Conservation (phyloP, 1,140 invertebrate species). For the Ericerus pela region DNA sequence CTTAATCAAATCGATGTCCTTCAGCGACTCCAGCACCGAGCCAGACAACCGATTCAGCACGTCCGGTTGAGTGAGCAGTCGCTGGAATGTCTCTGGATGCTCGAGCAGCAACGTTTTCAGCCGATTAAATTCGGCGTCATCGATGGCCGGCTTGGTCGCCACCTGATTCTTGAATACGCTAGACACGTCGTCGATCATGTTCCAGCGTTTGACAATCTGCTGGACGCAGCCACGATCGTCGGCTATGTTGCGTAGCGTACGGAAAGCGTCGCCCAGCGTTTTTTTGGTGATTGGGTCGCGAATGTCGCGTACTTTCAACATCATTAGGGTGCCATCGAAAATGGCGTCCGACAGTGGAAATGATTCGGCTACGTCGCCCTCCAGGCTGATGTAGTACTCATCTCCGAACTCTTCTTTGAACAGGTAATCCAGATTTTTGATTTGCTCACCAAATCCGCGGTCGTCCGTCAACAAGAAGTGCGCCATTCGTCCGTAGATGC, state of each 20-base stretch:
- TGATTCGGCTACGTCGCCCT: neutral
- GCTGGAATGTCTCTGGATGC: no score
- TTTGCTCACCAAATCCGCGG: neutral
- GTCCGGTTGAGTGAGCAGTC: no score
- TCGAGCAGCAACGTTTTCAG: no score
- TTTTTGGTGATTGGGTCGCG: neutral
- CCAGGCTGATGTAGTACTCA: neutral
- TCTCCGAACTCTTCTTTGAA: neutral
- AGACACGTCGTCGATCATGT: neutral
- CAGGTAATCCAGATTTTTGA: neutral
- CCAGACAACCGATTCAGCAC: no score
- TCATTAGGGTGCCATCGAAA: neutral
- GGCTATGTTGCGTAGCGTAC: neutral
- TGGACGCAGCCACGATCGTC: neutral
- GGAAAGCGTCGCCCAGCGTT: neutral
- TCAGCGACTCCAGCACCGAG: no score
- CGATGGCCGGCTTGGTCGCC: no score
- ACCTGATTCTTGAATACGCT: no score
- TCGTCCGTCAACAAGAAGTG: neutral
- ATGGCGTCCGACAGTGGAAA: neutral
- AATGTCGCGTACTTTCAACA: neutral
- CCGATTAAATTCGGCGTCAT: no score
- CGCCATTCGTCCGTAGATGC: neutral
- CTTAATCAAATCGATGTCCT: no score
- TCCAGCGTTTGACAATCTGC: neutral